Evolutionary conservation across 2,888 invertebrate genomes (phyloP).

Genomic region (Caradrina kadenii): DNA sequence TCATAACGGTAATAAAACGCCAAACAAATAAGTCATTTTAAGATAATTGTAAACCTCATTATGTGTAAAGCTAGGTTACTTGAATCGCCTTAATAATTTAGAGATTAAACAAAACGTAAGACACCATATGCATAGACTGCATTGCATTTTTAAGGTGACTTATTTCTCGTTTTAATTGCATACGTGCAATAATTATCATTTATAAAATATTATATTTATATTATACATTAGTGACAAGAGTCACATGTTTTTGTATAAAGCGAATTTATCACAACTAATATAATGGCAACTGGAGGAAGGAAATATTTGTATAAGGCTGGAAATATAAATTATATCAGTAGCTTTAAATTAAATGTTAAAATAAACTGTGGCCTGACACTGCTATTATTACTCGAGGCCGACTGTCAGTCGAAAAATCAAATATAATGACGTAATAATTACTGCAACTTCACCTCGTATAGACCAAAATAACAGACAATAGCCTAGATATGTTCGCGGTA

Average conservation of each 20-base stretch:
- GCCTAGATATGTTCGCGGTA: constrained; percentile 6
- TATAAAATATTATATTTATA: constrained; percentile 66
- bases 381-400: not conserved
- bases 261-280: constrained; percentile 72
- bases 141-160: constrained; percentile 87
- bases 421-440: constrained; percentile 3
- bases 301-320: constrained; percentile 46
- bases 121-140: constrained; percentile 88
- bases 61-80: constrained; percentile 82
- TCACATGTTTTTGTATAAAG: constrained; percentile 59
- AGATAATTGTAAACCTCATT: constrained; percentile 84
- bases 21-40: constrained; percentile 86
- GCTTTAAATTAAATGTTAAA: constrained; percentile 38
- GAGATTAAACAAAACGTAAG: constrained; percentile 73
- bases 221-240: constrained; percentile 60
- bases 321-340: constrained; percentile 53
- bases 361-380: constrained; percentile 1
- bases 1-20: constrained; percentile 76
- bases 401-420: constrained; percentile 2
- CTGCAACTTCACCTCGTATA: constrained; percentile 2
- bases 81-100: constrained; percentile 85
- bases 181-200: constrained; percentile 74
- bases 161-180: constrained; percentile 74
- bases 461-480: constrained; percentile 14
- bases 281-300: constrained; percentile 57